Base-by-base conservation (phyloP, 2,113 vertebrate genomes). In the Pteruthius melanotis region DNA sequence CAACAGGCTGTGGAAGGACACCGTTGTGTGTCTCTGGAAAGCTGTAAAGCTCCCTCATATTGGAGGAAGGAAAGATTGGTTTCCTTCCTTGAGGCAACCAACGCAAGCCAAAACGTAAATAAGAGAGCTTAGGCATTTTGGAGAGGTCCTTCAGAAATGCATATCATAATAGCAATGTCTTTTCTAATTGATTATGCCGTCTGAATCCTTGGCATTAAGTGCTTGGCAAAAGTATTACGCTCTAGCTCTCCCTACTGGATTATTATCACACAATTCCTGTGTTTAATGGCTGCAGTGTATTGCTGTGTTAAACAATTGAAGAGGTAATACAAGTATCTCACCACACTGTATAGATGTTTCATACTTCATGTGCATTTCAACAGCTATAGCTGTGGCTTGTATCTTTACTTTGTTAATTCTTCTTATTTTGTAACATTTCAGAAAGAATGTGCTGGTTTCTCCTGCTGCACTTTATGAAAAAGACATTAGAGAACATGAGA, bases 171-270 rank as follows among this genome's bases (percentile, higher is more conserved):
- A 93, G 63, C 72, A 92, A 30, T 63, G 22, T 59, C 90, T 92
- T 92, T 39, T 83, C 33, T 88, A 84, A 97, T 88, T 93, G 91
- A 96, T 96, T 95, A 91, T 94, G 79, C 66, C 93, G 70, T 28
- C 65, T 93, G 78, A 91, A 82, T 94, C 78, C 71, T 87, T 90
- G 87, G 65, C 49, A 80, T 95, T 94, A 95, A 93, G 60, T n/a
- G 45, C 49, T 76, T 94, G 68, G 44, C 68, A 76, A 71, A 97
- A 97, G 37, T 78, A 75, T 95, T 97, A 75, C 13, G 0, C 97
- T 93, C 95, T 95, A 95, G 95, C 96, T 96, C 97, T 96, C 96
- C 93, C 97, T 97, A 78, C 97, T 97, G 97, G 96, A 90, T 95
- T 89, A 83, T 93, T 93, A 85, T 91, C 54, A 91, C 71, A 92